A percentile compares a stretch with the other conserved stretches of the same genome.
Evolutionary conservation across 1,140 invertebrate genomes (phyloP).

Genomic region (Temnothorax longispinosus): DNA sequence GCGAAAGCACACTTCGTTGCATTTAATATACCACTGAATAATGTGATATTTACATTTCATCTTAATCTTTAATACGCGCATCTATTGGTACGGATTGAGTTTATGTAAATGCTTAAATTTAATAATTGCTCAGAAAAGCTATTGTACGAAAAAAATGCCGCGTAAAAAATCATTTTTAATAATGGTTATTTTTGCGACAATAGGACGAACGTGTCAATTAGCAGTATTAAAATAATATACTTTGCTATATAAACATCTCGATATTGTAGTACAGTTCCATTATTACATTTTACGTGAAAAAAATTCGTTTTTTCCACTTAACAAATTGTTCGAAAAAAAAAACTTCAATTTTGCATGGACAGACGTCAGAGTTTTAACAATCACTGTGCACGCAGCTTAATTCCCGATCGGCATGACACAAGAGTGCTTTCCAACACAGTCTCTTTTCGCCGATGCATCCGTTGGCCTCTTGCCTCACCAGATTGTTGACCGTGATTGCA

Average conservation of each 20-base stretch:
- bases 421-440: constrained; percentile 59
- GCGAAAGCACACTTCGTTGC: constrained; percentile 53
- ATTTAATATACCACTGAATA: background rate
- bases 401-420: constrained; percentile 55
- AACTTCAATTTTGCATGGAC: background rate
- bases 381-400: constrained; percentile 66
- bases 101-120: background rate
- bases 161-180: background rate
- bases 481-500: constrained; percentile 79
- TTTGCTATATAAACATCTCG: background rate
- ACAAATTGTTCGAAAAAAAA: background rate
- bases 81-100: background rate
- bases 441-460: constrained; percentile 56
- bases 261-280: no score
- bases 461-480: constrained; percentile 65
- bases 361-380: background rate
- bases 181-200: background rate
- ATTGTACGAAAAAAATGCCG: background rate
- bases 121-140: background rate
- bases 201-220: background rate
- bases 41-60: background rate
- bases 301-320: background rate
- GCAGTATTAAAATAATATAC: background rate
- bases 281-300: background rate
- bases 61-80: background rate